Evolutionary conservation across 2,113 vertebrate species (phyloP).

Genomic region (Chascanopsetta lugubris): DNA sequence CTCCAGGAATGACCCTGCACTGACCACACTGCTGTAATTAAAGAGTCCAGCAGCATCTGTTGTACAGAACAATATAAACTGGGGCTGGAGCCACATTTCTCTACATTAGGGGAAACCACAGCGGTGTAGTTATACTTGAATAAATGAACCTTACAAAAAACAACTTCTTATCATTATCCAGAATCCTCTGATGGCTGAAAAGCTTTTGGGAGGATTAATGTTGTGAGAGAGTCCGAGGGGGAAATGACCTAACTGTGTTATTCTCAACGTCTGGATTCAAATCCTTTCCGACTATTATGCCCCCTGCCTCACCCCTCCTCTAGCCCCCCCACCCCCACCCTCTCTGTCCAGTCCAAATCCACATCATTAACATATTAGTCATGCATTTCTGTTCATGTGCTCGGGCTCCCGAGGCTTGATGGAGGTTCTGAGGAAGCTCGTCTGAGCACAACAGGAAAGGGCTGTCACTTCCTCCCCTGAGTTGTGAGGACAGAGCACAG

Average conservation of each 20-base stretch:
- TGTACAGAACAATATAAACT: not conserved
- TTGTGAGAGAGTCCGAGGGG: too few species aligned
- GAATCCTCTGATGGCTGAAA: not conserved
- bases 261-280: constrained; percentile 24
- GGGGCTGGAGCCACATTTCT: not conserved
- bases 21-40: not conserved
- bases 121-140: constrained; percentile 21
- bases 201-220: not conserved
- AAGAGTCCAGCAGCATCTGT: not conserved
- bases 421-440: constrained; percentile 47
- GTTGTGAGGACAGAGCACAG: constrained; percentile 31
- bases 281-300: constrained; percentile 36
- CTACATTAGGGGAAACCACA: constrained; percentile 6
- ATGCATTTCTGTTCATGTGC: not conserved
- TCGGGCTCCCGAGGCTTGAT: not conserved
- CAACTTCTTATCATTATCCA: constrained; percentile 12
- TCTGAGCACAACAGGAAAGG: constrained; percentile 71
- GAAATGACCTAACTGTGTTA: constrained; percentile 20
- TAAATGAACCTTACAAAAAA: not conserved
- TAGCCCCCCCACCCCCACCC: too few species aligned
- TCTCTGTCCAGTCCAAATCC: not conserved
- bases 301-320: too few species aligned
- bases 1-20: not conserved
- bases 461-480: constrained; percentile 69
- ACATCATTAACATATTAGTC: not conserved